Evolutionary conservation across 2,888 invertebrate genomes (phyloP).

Genomic region (Megalurothrips usitatus): DNA sequence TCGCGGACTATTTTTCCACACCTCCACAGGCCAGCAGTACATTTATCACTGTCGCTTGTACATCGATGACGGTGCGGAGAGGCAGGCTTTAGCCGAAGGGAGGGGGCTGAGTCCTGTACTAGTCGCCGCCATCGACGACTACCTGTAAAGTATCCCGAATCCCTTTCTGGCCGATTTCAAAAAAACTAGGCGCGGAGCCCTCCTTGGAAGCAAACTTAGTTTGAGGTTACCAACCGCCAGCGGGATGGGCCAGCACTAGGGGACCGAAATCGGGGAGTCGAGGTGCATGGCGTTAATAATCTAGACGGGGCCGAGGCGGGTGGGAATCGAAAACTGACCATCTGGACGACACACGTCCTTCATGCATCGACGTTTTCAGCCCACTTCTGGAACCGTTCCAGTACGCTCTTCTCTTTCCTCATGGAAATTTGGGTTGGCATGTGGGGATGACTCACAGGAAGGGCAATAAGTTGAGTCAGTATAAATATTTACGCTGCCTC

Average conservation of each 20-base stretch:
- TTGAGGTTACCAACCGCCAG: constrained; percentile 28
- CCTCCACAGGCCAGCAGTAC: constrained; percentile 32
- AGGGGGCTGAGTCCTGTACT: constrained; percentile 16
- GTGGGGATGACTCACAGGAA: background rate
- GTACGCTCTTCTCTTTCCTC: constrained; percentile 33
- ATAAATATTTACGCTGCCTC: constrained; percentile 31
- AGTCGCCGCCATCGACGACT: background rate
- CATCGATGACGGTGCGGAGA: constrained; percentile 33
- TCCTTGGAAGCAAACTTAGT: constrained; percentile 31
- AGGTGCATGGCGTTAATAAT: constrained; percentile 32
- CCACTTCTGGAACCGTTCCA: constrained; percentile 32
- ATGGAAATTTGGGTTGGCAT: constrained; percentile 30
- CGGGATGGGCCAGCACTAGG: constrained; percentile 32
- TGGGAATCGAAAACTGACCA: constrained; percentile 27
- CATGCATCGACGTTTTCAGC: constrained; percentile 28
- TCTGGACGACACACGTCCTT: constrained; percentile 29
- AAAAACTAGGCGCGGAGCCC: constrained; percentile 30
- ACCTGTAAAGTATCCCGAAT: no score
- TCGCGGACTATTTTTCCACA: no score
- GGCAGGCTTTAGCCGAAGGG: constrained; percentile 27
- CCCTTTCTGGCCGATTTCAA: no score
- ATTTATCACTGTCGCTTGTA: constrained; percentile 31
- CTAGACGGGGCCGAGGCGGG: constrained; percentile 13
- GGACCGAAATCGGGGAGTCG: constrained; percentile 30
- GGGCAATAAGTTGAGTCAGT: constrained; percentile 23